Evolutionary conservation across 2,797 vertebrate species (phyloP).

Genomic region (Squalus acanthias): DNA sequence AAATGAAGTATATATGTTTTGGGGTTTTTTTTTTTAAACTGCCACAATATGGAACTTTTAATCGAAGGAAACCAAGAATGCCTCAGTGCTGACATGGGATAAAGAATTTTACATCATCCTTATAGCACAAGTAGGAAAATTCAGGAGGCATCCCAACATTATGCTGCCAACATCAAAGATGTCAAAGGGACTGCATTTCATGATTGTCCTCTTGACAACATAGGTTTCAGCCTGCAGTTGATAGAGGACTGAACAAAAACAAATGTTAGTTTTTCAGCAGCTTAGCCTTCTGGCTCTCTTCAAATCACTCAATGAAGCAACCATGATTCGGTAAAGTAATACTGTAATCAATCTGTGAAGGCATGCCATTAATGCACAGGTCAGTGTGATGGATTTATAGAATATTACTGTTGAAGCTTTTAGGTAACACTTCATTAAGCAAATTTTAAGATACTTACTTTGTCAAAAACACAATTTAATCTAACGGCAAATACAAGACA

Average conservation of each 20-base stretch:
- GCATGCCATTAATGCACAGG: neutral
- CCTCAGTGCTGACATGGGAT: neutral
- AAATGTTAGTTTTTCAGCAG: neutral
- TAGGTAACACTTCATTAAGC: conserved; percentile 9
- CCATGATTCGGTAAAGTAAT: neutral
- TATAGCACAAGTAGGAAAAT: neutral
- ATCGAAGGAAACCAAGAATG: neutral
- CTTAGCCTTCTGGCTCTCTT: neutral
- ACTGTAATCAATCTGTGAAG: neutral
- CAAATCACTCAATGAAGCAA: neutral
- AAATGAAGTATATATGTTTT: neutral
- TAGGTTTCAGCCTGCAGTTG: neutral
- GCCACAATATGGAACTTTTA: neutral
- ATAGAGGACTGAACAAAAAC: neutral
- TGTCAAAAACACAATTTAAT: neutral
- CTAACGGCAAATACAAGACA: neutral
- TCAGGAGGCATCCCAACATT: neutral
- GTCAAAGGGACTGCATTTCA: neutral
- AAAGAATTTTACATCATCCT: neutral
- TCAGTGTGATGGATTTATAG: neutral
- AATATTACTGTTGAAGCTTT: conserved; percentile 13
- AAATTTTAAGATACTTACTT: neutral
- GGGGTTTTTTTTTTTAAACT: neutral
- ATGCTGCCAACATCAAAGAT: neutral
- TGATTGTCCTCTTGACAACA: neutral